Conservation (phyloP, 1,140 invertebrate species). For the Gonatopus flavifemur region DNA sequence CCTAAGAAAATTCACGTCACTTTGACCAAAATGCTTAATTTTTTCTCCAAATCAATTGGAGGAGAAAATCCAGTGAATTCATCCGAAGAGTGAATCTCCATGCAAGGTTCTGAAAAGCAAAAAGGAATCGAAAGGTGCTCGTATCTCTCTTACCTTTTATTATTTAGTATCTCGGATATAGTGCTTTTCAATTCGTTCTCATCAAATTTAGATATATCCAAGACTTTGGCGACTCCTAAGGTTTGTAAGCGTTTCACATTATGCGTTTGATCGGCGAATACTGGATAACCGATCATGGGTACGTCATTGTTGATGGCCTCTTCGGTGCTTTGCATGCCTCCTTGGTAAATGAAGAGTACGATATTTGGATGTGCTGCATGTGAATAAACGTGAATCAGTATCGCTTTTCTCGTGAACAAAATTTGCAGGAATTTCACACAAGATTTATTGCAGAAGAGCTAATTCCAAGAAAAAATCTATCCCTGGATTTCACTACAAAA, state of each 20-base stretch:
- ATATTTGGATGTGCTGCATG: conserved; percentile 6
- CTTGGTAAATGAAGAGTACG: conserved; percentile 6
- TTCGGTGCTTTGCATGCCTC: neutral
- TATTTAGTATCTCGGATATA: conserved; percentile 6
- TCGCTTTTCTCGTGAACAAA: too few species aligned
- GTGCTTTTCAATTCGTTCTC: neutral
- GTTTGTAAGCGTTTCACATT: neutral
- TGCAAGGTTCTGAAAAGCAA: too few species aligned
- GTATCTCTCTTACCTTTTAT: conserved; percentile 7
- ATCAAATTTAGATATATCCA: neutral
- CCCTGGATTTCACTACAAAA: too few species aligned
- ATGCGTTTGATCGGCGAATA: neutral
- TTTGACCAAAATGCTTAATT: too few species aligned
- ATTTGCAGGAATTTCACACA: too few species aligned
- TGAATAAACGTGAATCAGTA: too few species aligned
- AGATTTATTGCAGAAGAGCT: too few species aligned
- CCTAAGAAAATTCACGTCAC: too few species aligned
- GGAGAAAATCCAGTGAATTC: neutral
- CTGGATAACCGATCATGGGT: conserved; percentile 1
- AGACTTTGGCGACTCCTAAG: neutral
- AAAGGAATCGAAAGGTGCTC: too few species aligned
- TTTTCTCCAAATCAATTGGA: too few species aligned
- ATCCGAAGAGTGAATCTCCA: too few species aligned
- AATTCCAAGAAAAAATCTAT: too few species aligned
- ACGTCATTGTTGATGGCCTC: conserved; percentile 2